Evolutionary conservation across 2,888 invertebrate genomes (phyloP).

Genomic region (Scelioninae gen. 1): DNA sequence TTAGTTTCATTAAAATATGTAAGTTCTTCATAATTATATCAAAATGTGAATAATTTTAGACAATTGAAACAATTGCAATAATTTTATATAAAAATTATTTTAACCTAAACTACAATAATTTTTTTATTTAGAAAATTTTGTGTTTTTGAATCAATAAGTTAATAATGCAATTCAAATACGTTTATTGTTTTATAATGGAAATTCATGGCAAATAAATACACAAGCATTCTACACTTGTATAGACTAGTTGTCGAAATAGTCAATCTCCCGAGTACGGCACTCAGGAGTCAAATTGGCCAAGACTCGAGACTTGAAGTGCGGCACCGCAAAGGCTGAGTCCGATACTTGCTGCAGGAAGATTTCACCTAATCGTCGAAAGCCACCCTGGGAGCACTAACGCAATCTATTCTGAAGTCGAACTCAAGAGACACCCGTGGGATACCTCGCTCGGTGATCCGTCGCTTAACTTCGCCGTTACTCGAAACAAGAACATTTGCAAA

Average conservation of each 20-base stretch:
- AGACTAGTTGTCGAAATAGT: conserved; percentile 8
- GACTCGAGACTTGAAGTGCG: conserved; percentile 52
- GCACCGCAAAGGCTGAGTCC: conserved; percentile 43
- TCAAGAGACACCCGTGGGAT: conserved; percentile 77
- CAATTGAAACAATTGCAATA: no score
- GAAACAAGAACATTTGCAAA: conserved; percentile 75
- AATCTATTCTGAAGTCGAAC: conserved; percentile 77
- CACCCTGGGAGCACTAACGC: conserved; percentile 78
- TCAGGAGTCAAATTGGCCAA: conserved; percentile 34
- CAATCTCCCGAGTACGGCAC: conserved; percentile 11
- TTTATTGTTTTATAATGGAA: conserved; percentile 23
- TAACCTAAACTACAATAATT: no score
- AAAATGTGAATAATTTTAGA: no score
- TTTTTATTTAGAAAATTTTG: no score
- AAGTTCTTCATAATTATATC: no score
- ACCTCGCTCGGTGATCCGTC: conserved; percentile 78
- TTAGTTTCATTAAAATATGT: no score
- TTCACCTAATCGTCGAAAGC: conserved; percentile 78
- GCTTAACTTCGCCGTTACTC: conserved; percentile 77
- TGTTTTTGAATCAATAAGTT: no score
- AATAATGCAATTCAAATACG: conserved; percentile 4
- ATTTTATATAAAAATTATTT: no score
- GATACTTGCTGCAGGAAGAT: conserved; percentile 71
- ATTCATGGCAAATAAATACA: conserved; percentile 19
- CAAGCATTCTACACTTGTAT: neutral